Evolutionary conservation across 2,113 vertebrate genomes (phyloP).

Genomic region (Nothobranchius kuhntae): DNA sequence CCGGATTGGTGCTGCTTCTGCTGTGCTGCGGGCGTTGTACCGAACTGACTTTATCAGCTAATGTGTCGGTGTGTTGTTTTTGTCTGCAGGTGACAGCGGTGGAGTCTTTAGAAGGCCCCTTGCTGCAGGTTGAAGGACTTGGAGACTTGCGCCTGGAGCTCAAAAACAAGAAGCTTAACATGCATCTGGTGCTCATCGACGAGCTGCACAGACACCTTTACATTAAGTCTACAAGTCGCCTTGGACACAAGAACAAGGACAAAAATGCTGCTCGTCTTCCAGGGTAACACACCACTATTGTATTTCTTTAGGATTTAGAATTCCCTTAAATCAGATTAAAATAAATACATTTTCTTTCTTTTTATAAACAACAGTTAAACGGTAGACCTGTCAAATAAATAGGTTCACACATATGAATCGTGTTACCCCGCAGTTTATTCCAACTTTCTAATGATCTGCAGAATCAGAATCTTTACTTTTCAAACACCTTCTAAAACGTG

Average conservation of each 20-base stretch:
- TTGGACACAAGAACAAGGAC: constrained; percentile 85
- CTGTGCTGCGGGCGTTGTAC: no score
- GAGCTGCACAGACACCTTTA: constrained; percentile 96
- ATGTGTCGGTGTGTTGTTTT: background rate
- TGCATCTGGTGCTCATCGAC: constrained; percentile 94
- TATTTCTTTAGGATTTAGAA: no score
- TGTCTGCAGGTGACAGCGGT: constrained; percentile 89
- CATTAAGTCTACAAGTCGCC: constrained; percentile 92
- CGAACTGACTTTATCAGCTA: background rate
- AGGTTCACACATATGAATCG: no score
- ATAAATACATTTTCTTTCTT: no score
- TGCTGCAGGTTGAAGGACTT: constrained; percentile 95
- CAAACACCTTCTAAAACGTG: constrained; percentile 30
- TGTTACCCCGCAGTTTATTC: background rate
- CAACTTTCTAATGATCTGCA: constrained; percentile 53
- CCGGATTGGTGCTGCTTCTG: no score
- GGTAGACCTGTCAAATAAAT: no score
- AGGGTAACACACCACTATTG: constrained; percentile 44
- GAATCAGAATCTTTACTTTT: constrained; percentile 46
- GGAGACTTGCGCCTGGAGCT: constrained; percentile 94
- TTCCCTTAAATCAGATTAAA: no score
- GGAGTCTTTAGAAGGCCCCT: constrained; percentile 88
- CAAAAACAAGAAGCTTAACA: constrained; percentile 97
- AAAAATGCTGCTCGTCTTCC: constrained; percentile 70
- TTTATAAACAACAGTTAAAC: no score